Evolutionary conservation across 2,797 vertebrate species (phyloP), one percentile per base, ranked within the genome.

Genomic region (Bradypus variegatus): DNA sequence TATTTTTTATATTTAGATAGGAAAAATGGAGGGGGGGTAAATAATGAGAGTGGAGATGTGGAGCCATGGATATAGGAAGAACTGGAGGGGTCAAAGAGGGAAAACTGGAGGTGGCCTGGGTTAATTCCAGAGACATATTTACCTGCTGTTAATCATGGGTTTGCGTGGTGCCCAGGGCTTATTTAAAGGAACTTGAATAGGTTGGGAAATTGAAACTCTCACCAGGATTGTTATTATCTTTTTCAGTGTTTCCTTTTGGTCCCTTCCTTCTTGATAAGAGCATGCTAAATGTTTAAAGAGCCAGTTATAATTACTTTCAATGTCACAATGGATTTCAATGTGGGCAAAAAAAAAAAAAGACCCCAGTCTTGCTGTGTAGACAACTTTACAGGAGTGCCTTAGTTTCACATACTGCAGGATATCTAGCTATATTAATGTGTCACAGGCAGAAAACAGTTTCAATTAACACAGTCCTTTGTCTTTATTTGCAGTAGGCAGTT

Each of bases 401-500:
- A 89, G 1, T 48, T 91, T 89, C 75, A 76, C n/a, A 36, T 31
- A 36, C 38, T 33, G 25, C 11, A 36, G 36, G 83, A 70, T 62
- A 92, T 62, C 48, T 84, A 92, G 67, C 48, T 84, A 14, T 73
- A 55, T 90, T 90, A 88, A 93, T 91, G 78, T 93, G 86, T 27
- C 12, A 38, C 38, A 53, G 41, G 87, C 33, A 81, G 72, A 94
- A 76, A 80, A 33, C 48, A 80, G 31, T 91, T 82, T 90, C 84
- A 87, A 16, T 62, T 50, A 94, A 64, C 36, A 62, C 16, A 64
- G 33, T 75, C 55, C 93, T 80, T 69, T 92, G 77, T 95, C 55
- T 86, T 92, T 89, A 67, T 84, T 92, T 79, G 36, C 27, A 89
- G 21, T 15, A 67, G 72, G 33, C 50, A 86, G 12, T 91, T 95